Conservation (phyloP, 2,888 invertebrate species). For the Drosophila affinis region DNA sequence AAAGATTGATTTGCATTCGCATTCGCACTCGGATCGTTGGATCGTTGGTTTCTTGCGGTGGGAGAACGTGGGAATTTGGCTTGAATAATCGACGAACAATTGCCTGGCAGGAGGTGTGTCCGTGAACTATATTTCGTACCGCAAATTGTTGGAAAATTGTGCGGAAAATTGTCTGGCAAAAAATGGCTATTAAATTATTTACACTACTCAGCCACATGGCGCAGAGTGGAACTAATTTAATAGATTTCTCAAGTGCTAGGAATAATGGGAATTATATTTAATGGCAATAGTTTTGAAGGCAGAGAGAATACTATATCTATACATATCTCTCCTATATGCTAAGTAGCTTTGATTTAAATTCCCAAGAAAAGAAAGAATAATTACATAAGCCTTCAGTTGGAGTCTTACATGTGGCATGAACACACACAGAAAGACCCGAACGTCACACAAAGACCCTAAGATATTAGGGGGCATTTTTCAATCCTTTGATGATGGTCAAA, state of each 20-base stretch:
- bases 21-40: constrained; percentile 32
- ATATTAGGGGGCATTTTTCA: constrained; percentile 84
- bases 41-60: constrained; percentile 45
- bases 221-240: constrained; percentile 12
- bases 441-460: constrained; percentile 79
- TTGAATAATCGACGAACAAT: constrained; percentile 54
- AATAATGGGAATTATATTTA: background rate
- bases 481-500: constrained; percentile 83
- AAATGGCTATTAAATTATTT: constrained; percentile 39
- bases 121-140: constrained; percentile 63
- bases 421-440: constrained; percentile 48
- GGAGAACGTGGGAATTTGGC: constrained; percentile 76
- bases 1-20: constrained; percentile 64
- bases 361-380: constrained; percentile 34
- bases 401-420: constrained; percentile 5
- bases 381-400: constrained; percentile 26
- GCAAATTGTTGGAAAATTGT: constrained; percentile 64
- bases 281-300: background rate
- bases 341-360: background rate
- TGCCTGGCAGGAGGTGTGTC: constrained; percentile 67
- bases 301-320: background rate
- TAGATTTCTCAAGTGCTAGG: background rate
- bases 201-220: constrained; percentile 18
- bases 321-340: background rate
- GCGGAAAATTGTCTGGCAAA: constrained; percentile 40